Percentiles rank a stretch among this genome's conserved stretches.
These are phyloP conservation scores for Callipepla californica DNA, from an alignment of 2,113 vertebrate genomes.

Conservation along the genomic window DNA sequence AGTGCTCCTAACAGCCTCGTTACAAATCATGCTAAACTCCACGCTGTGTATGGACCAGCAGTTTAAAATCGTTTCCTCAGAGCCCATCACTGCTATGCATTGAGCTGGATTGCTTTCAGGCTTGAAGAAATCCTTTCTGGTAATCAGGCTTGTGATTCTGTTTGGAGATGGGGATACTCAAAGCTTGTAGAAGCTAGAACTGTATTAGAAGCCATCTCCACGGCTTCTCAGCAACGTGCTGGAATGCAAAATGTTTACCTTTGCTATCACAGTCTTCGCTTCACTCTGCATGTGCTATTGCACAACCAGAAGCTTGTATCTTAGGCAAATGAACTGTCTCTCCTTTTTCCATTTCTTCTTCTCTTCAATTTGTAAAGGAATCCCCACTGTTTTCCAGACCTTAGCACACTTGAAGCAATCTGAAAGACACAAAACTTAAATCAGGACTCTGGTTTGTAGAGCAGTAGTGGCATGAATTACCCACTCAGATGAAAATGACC, in stretches of 20 bases:
- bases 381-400: background rate
- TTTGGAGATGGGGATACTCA: background rate
- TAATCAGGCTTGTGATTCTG: background rate
- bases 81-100: background rate
- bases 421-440: background rate
- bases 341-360: background rate
- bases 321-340: background rate
- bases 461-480: constrained; percentile 14
- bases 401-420: background rate
- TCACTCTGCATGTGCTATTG: background rate
- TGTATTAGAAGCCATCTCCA: background rate
- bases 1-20: background rate
- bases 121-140: background rate
- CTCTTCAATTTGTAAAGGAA: background rate
- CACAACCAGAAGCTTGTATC: background rate
- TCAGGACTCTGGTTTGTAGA: background rate
- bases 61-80: background rate
- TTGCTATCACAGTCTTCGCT: background rate
- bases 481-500: constrained; percentile 27
- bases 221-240: background rate
- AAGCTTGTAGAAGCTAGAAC: background rate
- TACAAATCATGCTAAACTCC: background rate
- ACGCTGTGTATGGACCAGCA: background rate
- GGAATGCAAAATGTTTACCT: background rate
- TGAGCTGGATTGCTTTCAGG: background rate